These are phyloP conservation scores for Pachydiplax longipennis DNA, from an alignment of 2,888 invertebrate species.

Conservation along the genomic window DNA sequence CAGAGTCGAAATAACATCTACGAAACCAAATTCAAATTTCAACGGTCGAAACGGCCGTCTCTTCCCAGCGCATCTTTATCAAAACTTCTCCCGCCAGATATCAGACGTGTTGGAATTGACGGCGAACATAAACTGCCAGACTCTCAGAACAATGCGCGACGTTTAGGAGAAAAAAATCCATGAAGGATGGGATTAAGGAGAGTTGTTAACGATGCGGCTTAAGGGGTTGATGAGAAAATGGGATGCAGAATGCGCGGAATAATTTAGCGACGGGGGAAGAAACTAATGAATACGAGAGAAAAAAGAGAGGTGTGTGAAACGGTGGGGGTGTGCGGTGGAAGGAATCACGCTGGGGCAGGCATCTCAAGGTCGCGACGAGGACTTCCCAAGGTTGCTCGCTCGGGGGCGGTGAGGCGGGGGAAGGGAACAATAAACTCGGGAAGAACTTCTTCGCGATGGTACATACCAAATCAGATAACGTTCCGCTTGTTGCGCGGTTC, in stretches of 20 bases:
- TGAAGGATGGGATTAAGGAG: neutral
- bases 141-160: neutral
- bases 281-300: neutral
- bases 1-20: too few species aligned
- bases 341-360: constrained; percentile 7
- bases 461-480: neutral
- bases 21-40: too few species aligned
- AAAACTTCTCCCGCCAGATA: too few species aligned
- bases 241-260: neutral
- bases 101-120: neutral
- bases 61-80: too few species aligned
- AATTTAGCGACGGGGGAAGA: neutral
- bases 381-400: constrained; percentile 1
- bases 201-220: neutral
- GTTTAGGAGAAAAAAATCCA: neutral
- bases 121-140: neutral
- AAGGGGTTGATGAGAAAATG: neutral
- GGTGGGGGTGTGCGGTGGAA: neutral
- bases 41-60: too few species aligned
- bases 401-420: neutral
- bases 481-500: neutral
- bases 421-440: neutral
- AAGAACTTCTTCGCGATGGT: neutral
- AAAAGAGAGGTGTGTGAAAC: neutral
- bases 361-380: neutral